Conservation (phyloP, 1,140 invertebrate species). For the Planococcus citri region DNA sequence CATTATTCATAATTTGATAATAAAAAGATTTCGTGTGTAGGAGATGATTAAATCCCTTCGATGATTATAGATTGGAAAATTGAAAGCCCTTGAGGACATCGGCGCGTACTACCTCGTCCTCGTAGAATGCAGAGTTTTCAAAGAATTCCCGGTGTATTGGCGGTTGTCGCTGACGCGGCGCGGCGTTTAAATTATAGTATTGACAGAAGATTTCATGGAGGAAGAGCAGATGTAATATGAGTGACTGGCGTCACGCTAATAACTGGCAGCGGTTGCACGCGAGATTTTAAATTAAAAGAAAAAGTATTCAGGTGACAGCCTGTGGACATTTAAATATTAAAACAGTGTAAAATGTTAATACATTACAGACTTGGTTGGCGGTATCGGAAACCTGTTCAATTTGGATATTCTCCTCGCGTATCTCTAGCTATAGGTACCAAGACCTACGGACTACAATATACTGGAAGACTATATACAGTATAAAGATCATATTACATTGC, state of each 20-base stretch:
- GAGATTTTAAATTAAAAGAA: background rate
- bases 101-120: background rate
- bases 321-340: slow-evolving; percentile 4
- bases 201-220: background rate
- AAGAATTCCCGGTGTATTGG: no score
- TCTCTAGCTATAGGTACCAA: no score
- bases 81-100: background rate
- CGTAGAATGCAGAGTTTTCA: no score
- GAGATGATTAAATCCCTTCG: background rate
- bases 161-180: background rate
- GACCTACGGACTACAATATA: no score
- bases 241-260: slow-evolving; percentile 5
- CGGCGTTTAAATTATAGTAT: background rate
- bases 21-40: background rate
- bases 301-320: background rate
- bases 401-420: background rate
- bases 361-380: background rate
- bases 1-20: no score
- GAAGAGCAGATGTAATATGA: background rate
- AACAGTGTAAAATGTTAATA: background rate
- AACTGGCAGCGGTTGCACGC: background rate
- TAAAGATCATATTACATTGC: background rate
- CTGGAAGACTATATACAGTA: background rate
- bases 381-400: background rate
- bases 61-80: background rate